A percentile compares a stretch with the other conserved stretches of the same genome.
phyloP scores from a whole-genome alignment of 2,888 invertebrate genomes.

The Biston stratarius region DNA sequence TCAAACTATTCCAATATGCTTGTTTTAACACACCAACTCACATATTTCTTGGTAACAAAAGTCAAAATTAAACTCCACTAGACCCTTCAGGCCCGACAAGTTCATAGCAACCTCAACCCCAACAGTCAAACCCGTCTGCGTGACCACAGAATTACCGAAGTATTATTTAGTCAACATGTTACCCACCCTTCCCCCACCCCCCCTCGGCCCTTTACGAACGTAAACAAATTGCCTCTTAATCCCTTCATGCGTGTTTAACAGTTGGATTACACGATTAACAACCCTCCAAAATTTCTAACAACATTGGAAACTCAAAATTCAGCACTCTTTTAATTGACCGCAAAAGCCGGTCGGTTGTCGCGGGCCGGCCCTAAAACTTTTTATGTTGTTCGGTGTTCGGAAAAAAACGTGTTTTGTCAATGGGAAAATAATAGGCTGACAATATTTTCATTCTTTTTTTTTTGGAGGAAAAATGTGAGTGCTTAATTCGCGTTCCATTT shows the following conservation, averaged over 20 bases:
- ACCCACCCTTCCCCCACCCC: constrained; percentile 27
- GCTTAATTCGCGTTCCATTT: constrained; percentile 31
- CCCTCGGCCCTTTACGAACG: constrained; percentile 37
- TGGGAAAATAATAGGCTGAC: constrained; percentile 43
- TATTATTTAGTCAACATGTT: constrained; percentile 45
- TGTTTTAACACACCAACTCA: constrained; percentile 26
- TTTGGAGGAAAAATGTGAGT: constrained; percentile 26
- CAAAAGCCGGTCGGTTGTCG: constrained; percentile 53
- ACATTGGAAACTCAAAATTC: constrained; percentile 56
- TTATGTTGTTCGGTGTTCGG: constrained; percentile 51
- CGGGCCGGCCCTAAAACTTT: constrained; percentile 53
- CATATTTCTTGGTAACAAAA: constrained; percentile 21
- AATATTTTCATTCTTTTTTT: constrained; percentile 37
- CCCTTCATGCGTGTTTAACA: constrained; percentile 70
- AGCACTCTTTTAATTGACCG: constrained; percentile 64
- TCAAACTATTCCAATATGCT: constrained; percentile 25
- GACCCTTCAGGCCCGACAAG: constrained; percentile 30
- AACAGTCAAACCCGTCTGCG: constrained; percentile 30
- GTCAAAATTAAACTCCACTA: constrained; percentile 27
- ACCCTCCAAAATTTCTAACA: constrained; percentile 56
- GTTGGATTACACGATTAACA: constrained; percentile 68
- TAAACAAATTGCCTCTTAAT: constrained; percentile 67
- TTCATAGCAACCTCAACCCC: constrained; percentile 28
- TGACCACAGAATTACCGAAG: constrained; percentile 45
- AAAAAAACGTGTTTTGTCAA: constrained; percentile 41